Evolutionary conservation across 2,888 invertebrate genomes (phyloP).

Genomic region (Cryptocephalus primarius): DNA sequence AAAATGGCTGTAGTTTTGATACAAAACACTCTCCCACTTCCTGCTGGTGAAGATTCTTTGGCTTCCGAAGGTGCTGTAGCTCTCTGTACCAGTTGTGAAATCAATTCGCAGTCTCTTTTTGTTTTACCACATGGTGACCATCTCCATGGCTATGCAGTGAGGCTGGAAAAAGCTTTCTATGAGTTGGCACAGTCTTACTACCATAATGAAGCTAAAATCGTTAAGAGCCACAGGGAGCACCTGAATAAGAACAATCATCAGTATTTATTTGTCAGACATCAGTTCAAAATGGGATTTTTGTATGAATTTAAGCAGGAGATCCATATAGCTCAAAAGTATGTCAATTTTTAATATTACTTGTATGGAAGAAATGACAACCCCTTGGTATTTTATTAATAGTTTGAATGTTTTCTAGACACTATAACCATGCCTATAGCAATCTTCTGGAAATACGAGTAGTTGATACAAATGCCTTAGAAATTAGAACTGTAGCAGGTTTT

Average conservation of each 20-base stretch:
- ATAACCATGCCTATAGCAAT: conserved; percentile 81
- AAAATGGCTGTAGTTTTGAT: conserved; percentile 82
- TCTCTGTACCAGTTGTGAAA: conserved; percentile 82
- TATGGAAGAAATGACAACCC: not conserved
- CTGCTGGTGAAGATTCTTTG: conserved; percentile 69
- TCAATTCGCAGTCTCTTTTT: conserved; percentile 85
- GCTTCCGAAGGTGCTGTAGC: conserved; percentile 86
- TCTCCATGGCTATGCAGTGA: conserved; percentile 47
- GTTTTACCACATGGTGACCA: conserved; percentile 82
- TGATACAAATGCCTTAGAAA: conserved; percentile 86
- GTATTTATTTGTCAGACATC: conserved; percentile 86
- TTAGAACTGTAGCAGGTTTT: conserved; percentile 89
- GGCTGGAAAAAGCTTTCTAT: conserved; percentile 86
- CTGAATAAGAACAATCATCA: conserved; percentile 86
- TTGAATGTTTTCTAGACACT: conserved; percentile 46
- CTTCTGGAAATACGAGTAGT: conserved; percentile 78
- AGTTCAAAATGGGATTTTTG: conserved; percentile 93
- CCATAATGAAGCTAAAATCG: conserved; percentile 73
- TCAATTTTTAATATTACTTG: conserved; percentile 2
- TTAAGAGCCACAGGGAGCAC: conserved; percentile 82
- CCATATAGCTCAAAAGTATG: conserved; percentile 69
- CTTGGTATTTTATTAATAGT: not conserved
- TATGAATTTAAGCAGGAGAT: conserved; percentile 88
- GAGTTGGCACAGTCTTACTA: conserved; percentile 91
- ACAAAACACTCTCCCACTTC: conserved; percentile 69